Evolutionary conservation across 2,888 invertebrate genomes (phyloP).

Genomic region (Odontomyia ornata): DNA sequence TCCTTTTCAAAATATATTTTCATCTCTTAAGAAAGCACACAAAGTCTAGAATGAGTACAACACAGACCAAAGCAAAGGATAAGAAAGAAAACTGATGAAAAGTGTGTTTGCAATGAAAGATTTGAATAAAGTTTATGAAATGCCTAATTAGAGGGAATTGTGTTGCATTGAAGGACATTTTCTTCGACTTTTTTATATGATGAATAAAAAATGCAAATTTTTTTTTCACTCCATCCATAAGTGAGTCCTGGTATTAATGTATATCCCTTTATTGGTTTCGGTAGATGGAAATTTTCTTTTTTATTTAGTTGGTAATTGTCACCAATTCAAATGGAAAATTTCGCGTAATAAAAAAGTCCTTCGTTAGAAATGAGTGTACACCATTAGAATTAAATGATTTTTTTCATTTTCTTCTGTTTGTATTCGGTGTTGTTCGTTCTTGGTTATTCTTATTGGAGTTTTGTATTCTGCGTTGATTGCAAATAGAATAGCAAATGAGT

Average conservation of each 20-base stretch:
- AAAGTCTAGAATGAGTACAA: background rate
- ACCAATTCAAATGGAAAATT: conserved; percentile 48
- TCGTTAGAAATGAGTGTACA: conserved; percentile 41
- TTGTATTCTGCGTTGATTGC: background rate
- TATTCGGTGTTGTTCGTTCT: background rate
- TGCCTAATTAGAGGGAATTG: conserved; percentile 49
- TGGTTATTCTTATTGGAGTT: background rate
- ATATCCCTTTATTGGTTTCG: background rate
- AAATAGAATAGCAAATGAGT: background rate
- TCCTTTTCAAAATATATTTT: conserved; percentile 22
- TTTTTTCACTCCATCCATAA: background rate
- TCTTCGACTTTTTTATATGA: background rate
- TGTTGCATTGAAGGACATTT: conserved; percentile 10
- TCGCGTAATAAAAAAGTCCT: conserved; percentile 44
- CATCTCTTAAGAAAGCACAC: background rate
- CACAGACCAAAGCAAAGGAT: background rate
- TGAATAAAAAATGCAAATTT: conserved; percentile 17
- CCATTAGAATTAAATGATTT: conserved; percentile 49
- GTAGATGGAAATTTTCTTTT: conserved; percentile 29
- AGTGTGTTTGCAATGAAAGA: conserved; percentile 11
- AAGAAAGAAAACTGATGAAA: conserved; percentile 10
- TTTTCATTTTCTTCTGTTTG: conserved; percentile 12
- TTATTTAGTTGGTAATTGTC: conserved; percentile 45
- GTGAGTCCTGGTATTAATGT: background rate
- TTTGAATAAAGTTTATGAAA: conserved; percentile 47